These are phyloP conservation scores for Scomberomorus guttatus DNA, from an alignment of 2,797 vertebrate genomes.

Conservation along the genomic window DNA sequence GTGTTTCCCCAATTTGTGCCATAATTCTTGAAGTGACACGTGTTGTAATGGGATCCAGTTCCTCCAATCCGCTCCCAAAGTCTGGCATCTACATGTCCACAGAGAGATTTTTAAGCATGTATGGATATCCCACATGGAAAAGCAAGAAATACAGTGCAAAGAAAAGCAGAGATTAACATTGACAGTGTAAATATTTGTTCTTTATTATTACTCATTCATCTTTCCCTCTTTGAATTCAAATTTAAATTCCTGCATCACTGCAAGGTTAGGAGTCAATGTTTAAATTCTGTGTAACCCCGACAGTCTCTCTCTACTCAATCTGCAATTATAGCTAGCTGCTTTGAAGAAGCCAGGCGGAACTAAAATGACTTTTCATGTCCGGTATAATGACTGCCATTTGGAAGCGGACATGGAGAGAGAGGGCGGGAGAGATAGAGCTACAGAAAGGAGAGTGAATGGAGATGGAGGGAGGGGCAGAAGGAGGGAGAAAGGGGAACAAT, in stretches of 20 bases:
- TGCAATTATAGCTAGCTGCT: conserved; percentile 84
- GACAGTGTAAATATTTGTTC: conserved; percentile 39
- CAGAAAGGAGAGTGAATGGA: conserved; percentile 63
- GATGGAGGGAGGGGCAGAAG: conserved; percentile 62
- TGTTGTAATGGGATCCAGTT: conserved; percentile 56
- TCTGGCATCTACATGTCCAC: conserved; percentile 37
- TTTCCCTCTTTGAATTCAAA: conserved; percentile 19
- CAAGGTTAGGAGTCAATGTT: conserved; percentile 79
- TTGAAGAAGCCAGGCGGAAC: conserved; percentile 87
- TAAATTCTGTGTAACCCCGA: conserved; percentile 79
- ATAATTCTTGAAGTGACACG: conserved; percentile 64
- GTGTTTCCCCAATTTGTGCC: conserved; percentile 60
- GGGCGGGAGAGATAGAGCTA: conserved; percentile 60
- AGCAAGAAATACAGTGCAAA: background rate
- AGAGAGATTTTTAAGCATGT: conserved; percentile 28
- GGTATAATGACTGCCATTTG: conserved; percentile 86
- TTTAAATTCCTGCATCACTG: conserved; percentile 55
- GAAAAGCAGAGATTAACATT: conserved; percentile 14
- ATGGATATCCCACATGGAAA: conserved; percentile 3
- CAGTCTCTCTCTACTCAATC: conserved; percentile 77
- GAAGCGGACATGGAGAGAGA: conserved; percentile 78
- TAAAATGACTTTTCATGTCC: conserved; percentile 87
- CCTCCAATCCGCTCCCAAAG: conserved; percentile 9
- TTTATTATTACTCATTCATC: conserved; percentile 32
- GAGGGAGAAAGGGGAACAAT: conserved; percentile 64